phyloP scores from a whole-genome alignment of 64 coral and sea anemone species.

The Pachyseris speciosa region DNA sequence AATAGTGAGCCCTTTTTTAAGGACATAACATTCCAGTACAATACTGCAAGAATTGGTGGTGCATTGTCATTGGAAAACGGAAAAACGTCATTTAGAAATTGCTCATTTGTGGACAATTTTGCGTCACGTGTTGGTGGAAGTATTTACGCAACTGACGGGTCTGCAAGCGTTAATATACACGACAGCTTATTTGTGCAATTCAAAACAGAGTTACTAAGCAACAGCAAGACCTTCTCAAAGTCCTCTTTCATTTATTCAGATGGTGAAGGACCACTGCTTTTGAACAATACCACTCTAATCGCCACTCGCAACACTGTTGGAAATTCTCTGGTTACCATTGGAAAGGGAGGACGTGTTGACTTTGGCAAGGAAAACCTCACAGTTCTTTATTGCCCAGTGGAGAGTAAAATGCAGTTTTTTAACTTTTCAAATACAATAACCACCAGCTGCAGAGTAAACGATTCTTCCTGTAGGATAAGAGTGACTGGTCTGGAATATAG shows the following conservation, averaged over 20 bases:
- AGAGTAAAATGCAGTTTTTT: slow-evolving; percentile 2
- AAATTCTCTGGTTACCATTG: slow-evolving; percentile 33
- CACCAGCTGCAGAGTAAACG: neutral
- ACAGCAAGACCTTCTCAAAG: neutral
- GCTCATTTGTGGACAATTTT: slow-evolving; percentile 71
- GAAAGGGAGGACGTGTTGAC: slow-evolving; percentile 31
- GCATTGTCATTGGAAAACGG: neutral
- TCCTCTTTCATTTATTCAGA: slow-evolving; percentile 57
- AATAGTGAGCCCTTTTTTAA: neutral
- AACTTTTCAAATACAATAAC: slow-evolving; percentile 33
- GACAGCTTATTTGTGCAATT: slow-evolving; percentile 38
- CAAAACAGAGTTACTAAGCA: neutral
- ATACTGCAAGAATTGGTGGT: neutral
- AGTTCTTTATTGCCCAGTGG: slow-evolving; percentile 22
- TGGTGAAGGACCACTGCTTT: slow-evolving; percentile 52
- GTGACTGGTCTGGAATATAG: slow-evolving; percentile 19
- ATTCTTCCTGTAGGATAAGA: neutral
- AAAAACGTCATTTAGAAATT: neutral
- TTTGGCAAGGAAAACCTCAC: slow-evolving; percentile 38
- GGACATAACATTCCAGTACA: neutral
- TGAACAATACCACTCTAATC: neutral
- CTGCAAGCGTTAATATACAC: slow-evolving; percentile 58
- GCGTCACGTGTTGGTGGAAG: slow-evolving; percentile 47
- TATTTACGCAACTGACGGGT: neutral
- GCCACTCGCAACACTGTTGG: neutral